A percentile compares a stretch with the other conserved stretches of the same genome.
phyloP scores from a whole-genome alignment of 2,113 vertebrate genomes.

The Corvus cornix region DNA sequence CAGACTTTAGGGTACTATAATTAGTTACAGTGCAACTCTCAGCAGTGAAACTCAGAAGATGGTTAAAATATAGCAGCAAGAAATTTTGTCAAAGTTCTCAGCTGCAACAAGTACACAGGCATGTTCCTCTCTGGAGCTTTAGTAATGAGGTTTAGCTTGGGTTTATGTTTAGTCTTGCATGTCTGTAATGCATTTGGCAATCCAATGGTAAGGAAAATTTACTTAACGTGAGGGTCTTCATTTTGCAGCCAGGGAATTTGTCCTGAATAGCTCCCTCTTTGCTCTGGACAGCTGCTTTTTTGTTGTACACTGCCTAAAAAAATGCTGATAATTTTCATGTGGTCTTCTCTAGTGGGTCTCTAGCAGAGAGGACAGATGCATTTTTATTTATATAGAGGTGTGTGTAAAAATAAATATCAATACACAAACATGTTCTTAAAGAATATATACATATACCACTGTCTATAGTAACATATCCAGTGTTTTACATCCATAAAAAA shows the following conservation, averaged over 20 bases:
- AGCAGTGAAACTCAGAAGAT: neutral
- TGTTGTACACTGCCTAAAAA: neutral
- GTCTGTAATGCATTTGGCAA: neutral
- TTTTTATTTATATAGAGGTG: neutral
- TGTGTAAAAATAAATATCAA: neutral
- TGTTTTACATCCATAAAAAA: neutral
- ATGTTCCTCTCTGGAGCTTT: neutral
- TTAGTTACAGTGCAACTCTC: neutral
- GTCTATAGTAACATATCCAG: neutral
- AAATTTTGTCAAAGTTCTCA: neutral
- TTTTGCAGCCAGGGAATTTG: neutral
- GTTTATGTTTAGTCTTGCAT: neutral
- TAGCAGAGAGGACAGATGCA: neutral
- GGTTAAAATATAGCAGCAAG: neutral
- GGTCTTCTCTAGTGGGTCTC: neutral
- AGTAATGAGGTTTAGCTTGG: neutral
- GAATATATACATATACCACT: neutral
- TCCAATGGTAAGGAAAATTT: neutral
- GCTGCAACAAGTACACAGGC: neutral
- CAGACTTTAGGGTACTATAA: neutral
- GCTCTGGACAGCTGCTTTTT: neutral
- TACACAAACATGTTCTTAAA: neutral
- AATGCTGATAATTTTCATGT: neutral
- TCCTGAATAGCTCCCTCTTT: neutral
- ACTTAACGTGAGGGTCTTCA: neutral